Evolutionary conservation across 2,888 invertebrate genomes (phyloP), one percentile per base, ranked within the genome.

Genomic region (Nemurella pictetii): DNA sequence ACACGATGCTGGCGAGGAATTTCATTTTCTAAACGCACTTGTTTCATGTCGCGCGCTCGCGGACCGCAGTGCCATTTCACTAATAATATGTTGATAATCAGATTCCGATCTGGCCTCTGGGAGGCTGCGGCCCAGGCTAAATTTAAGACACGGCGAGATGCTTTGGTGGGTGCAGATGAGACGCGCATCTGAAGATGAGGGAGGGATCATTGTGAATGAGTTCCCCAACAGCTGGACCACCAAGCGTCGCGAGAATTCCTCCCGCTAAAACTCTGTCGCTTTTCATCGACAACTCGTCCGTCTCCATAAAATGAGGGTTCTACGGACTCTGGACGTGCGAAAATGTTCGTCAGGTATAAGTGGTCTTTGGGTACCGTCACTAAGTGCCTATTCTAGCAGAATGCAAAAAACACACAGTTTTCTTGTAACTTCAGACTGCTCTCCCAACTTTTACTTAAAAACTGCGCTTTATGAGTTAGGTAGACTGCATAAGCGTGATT

Each of bases 161-260:
- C 75, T 28, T 9, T 75, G 55, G 55, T 36, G 55, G 55, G 7
- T 7, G 55, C 9, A 15, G 74, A 5, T 25, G 74, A 78, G 78
- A 25, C 28, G 30, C 4, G 78, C 15, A 12, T 74, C 75, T n/a
- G 4, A 55, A 7, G 30, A 12, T 29, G 30, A n/a, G 30, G 78
- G 78, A 30, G 30, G 78, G 78, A 15, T 1, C 29, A 30, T 78
- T 30, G 29, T 78, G 78, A 78, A 78, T 78, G 78, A 78, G 78
- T n/a, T 78, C 4, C 77, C 5, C 26, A n/a, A 29, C 78, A 78
- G 78, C 78, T 78, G 78, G 26, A 2, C 78, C 28, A 29, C n/a
- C 78, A 26, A 5, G 7, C 36, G 2, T 3, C 27, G n/a, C 20
- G 4, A 77, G 26, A 28, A 77, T 77, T 77, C 77, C 77, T 77